Conservation (phyloP, 2,888 invertebrate genomes). For the Cheilosia pagana region DNA sequence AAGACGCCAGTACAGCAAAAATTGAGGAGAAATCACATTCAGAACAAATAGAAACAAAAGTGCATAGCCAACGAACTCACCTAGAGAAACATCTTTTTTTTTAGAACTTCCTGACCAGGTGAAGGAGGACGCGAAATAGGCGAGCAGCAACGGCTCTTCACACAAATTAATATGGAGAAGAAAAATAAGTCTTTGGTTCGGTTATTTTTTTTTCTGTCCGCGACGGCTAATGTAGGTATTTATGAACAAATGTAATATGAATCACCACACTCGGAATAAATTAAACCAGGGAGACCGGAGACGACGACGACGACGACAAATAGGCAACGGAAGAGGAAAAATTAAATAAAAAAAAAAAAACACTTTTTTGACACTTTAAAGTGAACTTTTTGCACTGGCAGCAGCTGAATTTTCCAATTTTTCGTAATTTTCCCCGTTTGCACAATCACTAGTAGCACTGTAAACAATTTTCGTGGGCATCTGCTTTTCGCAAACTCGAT, state of each 20-base stretch:
- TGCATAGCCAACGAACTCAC: constrained; percentile 46
- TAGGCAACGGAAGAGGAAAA: constrained; percentile 47
- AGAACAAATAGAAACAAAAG: constrained; percentile 18
- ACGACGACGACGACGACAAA: constrained; percentile 43
- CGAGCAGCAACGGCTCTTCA: constrained; percentile 13
- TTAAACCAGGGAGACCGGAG: constrained; percentile 66
- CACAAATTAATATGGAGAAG: constrained; percentile 27
- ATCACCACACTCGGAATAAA: constrained; percentile 69
- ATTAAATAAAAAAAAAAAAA: constrained; percentile 32
- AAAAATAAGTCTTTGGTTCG: constrained; percentile 13
- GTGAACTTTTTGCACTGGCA: constrained; percentile 52
- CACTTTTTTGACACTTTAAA: constrained; percentile 63
- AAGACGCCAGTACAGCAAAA: constrained; percentile 52
- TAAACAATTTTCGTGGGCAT: background rate
- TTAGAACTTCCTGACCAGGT: constrained; percentile 36
- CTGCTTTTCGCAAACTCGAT: constrained; percentile 18
- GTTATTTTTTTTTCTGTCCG: constrained; percentile 38
- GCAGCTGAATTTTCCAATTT: constrained; percentile 41
- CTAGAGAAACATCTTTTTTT: constrained; percentile 60
- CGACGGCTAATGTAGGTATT: constrained; percentile 18
- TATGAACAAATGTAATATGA: constrained; percentile 57
- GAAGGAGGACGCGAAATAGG: background rate
- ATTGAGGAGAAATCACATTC: constrained; percentile 39
- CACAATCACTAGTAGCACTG: constrained; percentile 16
- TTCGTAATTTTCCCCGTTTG: constrained; percentile 16